Percentiles rank a stretch among this genome's conserved stretches.
phyloP scores from a whole-genome alignment of 2,113 vertebrate genomes.

The Serilophus lunatus region DNA sequence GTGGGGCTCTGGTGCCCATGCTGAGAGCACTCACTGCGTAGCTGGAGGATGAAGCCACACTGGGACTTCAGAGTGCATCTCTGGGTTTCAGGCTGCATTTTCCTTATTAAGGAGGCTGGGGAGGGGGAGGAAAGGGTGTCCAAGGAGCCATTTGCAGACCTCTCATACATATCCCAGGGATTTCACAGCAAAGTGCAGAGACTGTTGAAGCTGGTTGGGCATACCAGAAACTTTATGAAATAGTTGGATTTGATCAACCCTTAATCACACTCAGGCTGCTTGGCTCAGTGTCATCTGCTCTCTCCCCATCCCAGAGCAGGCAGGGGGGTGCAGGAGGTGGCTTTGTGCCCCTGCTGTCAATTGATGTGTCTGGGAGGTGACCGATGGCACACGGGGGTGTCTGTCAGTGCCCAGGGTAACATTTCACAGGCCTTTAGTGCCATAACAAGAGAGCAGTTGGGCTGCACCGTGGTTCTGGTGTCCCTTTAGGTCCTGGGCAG shows the following conservation, averaged over 20 bases:
- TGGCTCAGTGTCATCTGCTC: fast-evolving
- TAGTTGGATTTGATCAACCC: neutral
- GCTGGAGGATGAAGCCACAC: neutral
- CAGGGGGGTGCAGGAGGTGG: neutral
- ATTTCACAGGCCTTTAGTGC: fast-evolving
- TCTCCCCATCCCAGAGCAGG: neutral
- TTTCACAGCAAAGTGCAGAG: neutral
- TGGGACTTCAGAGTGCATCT: neutral
- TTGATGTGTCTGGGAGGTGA: fast-evolving
- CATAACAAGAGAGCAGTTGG: fast-evolving
- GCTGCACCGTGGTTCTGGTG: neutral
- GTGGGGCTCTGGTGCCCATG: neutral
- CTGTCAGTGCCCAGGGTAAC: neutral
- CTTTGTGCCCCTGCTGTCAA: fast-evolving
- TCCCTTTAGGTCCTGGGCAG: neutral
- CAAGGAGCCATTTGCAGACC: neutral
- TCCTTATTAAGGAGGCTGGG: fast-evolving
- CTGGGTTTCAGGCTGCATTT: neutral
- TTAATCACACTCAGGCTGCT: neutral
- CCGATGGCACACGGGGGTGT: neutral
- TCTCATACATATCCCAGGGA: neutral
- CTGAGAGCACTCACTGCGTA: neutral
- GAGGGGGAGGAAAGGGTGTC: fast-evolving
- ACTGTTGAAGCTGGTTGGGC: neutral
- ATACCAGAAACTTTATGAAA: neutral